A percentile compares a stretch with the other conserved stretches of the same genome.
Conservation (phyloP, 2,888 invertebrate species). For the Alcis repandata region DNA sequence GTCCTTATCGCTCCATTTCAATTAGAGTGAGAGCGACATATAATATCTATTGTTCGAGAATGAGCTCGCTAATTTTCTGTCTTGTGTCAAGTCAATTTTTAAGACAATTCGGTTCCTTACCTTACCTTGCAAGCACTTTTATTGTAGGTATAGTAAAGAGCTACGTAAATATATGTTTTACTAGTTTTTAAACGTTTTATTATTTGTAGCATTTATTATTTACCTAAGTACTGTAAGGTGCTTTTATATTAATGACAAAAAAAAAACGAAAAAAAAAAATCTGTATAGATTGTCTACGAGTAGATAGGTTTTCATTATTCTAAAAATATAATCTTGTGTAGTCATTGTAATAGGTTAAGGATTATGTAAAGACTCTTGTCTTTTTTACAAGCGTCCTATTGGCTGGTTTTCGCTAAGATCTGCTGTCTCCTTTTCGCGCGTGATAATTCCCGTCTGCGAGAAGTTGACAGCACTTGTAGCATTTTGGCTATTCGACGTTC, state of each 20-base stretch:
- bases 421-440: background rate
- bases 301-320: constrained; percentile 46
- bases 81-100: background rate
- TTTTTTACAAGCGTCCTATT: background rate
- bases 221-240: constrained; percentile 59
- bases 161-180: constrained; percentile 6
- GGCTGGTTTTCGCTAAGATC: background rate
- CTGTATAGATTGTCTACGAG: constrained; percentile 29
- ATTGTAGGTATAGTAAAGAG: constrained; percentile 2
- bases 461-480: background rate
- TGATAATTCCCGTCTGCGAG: background rate
- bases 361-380: constrained; percentile 12
- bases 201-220: constrained; percentile 64
- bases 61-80: background rate
- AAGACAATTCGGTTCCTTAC: background rate
- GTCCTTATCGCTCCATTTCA: background rate
- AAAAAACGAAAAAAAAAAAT: constrained; percentile 41
- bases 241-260: constrained; percentile 52
- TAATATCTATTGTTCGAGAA: background rate
- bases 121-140: constrained; percentile 6
- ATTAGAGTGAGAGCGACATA: background rate
- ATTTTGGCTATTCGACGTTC: background rate
- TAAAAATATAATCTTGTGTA: constrained; percentile 36
- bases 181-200: constrained; percentile 60
- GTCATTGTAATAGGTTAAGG: constrained; percentile 41